Base-by-base conservation (phyloP, 2,888 invertebrate species). In the Acleris emargana region DNA sequence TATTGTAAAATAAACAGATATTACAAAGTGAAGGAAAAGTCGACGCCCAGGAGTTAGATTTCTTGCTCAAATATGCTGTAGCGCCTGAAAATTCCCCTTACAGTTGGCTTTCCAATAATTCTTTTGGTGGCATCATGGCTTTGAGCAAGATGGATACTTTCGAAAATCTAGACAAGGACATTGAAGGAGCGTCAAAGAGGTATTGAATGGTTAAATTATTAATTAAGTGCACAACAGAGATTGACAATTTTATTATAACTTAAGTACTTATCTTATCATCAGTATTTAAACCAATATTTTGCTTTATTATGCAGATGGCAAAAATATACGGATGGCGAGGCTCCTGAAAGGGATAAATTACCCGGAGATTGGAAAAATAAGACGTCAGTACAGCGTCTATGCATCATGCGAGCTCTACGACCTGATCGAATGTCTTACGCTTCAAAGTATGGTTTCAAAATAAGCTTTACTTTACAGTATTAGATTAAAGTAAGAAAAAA, bases 341-440 rank as follows among this genome's bases (percentile, higher is more conserved):
- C 95, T 68, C 98, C 99, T 0, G 99, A 99, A 85, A 95, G 96
- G 76, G 98, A 99, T 83, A 98, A 97, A 83, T 94, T 98, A 73
- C 99, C 99, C 0, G 98, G 98, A 67, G 99, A 99, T 80, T 99
- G 99, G 99, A 99, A 98, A 83, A 96, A 96, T 77, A 98, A 98
- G 84, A 93, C 95, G 0, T 92, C 97, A 0, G 87, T 99, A 54
- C 98, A 99, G 82, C 94, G 96, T 69, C 91, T 99, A 5, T 98
- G 98, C 78, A 98, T 99, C 83, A 96, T 99, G 96, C 93, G 99
- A 67, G 97, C 97, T 20, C 91, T 99, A 59, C 92, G 99, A 52
- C 96, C 98, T 0, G 99, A 99, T 88, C 94, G 99, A 72, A 98
- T 99, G 98, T 97, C 97, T 0, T 98, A 99, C 78, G 98, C 98